Conservation (phyloP, 2,888 invertebrate species). For the Notodonta ziczac region DNA sequence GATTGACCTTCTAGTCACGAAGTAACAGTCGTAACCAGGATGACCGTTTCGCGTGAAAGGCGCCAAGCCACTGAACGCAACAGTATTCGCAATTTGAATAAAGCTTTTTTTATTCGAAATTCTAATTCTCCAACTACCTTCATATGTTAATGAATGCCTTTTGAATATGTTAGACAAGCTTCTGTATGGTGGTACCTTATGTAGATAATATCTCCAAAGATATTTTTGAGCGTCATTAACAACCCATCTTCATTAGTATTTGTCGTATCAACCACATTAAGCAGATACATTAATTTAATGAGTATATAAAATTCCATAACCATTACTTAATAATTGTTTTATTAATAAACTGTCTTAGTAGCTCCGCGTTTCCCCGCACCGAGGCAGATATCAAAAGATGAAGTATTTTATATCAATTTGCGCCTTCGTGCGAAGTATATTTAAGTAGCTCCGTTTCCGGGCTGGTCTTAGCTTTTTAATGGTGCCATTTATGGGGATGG, state of each 20-base stretch:
- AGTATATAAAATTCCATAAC: background rate
- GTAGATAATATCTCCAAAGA: too few relatives aligned
- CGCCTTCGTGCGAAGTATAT: constrained; percentile 78
- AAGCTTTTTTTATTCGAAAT: background rate
- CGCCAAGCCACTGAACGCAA: constrained; percentile 15
- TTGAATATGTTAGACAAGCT: too few relatives aligned
- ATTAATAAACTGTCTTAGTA: constrained; percentile 33
- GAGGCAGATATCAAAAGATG: constrained; percentile 66
- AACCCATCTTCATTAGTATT: background rate
- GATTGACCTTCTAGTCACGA: constrained; percentile 35
- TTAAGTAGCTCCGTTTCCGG: constrained; percentile 67
- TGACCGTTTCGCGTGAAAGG: constrained; percentile 18
- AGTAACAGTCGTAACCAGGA: constrained; percentile 18
- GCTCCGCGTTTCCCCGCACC: constrained; percentile 35
- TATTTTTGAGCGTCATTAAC: background rate
- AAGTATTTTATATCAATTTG: constrained; percentile 81
- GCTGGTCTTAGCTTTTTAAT: constrained; percentile 74
- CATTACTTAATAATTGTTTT: background rate
- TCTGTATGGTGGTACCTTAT: too few relatives aligned
- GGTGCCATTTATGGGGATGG: constrained; percentile 70
- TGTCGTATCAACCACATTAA: background rate
- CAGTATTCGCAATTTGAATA: constrained; percentile 4
- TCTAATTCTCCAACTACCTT: too few relatives aligned
- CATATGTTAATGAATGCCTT: too few relatives aligned
- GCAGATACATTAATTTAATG: background rate